These are phyloP conservation scores for Malacoraja senta DNA, from an alignment of 2,797 vertebrate genomes.

Conservation along the genomic window DNA sequence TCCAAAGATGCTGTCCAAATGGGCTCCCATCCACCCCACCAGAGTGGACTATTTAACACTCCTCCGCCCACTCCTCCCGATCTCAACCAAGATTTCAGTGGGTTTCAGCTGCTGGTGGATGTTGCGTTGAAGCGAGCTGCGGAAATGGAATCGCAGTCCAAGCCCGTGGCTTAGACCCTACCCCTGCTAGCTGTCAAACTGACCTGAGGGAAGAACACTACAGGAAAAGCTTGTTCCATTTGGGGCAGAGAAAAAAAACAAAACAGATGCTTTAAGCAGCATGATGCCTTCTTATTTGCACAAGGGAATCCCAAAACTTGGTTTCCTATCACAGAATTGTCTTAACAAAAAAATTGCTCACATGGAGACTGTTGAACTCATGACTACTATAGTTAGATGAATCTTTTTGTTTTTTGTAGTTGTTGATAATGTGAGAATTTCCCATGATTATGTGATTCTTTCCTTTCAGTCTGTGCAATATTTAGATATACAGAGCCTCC, in stretches of 20 bases:
- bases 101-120: slow-evolving; percentile 95
- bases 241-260: neutral
- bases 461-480: slow-evolving; percentile 98
- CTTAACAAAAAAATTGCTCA: slow-evolving; percentile 66
- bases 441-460: slow-evolving; percentile 90
- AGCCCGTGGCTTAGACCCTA: slow-evolving; percentile 71
- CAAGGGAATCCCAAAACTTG: slow-evolving; percentile 87
- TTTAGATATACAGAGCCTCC: slow-evolving; percentile 82
- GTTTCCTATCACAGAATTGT: slow-evolving; percentile 77
- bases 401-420: slow-evolving; percentile 64
- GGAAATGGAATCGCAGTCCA: slow-evolving; percentile 92
- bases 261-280: slow-evolving; percentile 42
- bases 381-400: slow-evolving; percentile 70
- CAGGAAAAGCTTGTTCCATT: slow-evolving; percentile 4
- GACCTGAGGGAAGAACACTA: slow-evolving; percentile 42
- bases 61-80: slow-evolving; percentile 92
- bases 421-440: slow-evolving; percentile 85
- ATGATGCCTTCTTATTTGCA: slow-evolving; percentile 80
- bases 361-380: slow-evolving; percentile 61
- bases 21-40: slow-evolving; percentile 75
- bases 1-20: slow-evolving; percentile 65
- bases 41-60: slow-evolving; percentile 93
- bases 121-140: slow-evolving; percentile 91
- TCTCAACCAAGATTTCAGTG: slow-evolving; percentile 96
- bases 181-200: slow-evolving; percentile 47